These are phyloP conservation scores for Hyaena hyaena DNA, from an alignment of 2,113 vertebrate genomes.

Conservation along the genomic window DNA sequence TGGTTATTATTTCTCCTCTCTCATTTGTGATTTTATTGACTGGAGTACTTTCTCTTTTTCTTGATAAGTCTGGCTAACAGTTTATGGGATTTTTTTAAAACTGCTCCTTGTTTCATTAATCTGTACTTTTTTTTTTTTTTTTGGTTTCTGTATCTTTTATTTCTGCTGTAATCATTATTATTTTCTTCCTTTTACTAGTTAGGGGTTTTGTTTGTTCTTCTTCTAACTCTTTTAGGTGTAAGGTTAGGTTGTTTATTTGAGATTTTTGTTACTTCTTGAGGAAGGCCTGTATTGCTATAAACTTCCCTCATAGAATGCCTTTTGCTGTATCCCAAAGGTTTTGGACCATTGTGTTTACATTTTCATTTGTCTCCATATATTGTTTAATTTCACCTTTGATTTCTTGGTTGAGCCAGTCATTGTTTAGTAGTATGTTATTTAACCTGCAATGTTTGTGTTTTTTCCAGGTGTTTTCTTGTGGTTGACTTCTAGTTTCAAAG, in stretches of 20 bases:
- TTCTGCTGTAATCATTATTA: neutral
- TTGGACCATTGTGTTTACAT: neutral
- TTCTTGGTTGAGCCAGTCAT: neutral
- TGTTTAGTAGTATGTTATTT: neutral
- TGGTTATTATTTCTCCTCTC: neutral
- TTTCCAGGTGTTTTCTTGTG: neutral
- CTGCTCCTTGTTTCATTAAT: neutral
- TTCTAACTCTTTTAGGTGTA: neutral
- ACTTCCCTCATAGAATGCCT: neutral
- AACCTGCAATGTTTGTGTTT: neutral
- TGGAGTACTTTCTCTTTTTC: neutral
- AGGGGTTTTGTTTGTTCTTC: neutral
- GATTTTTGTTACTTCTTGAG: neutral
- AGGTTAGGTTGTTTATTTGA: neutral
- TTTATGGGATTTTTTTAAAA: neutral
- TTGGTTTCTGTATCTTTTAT: neutral
- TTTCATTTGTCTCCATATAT: neutral
- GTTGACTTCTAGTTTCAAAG: neutral
- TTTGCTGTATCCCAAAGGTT: neutral
- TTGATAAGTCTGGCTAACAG: neutral
- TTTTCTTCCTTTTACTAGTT: neutral
- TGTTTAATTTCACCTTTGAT: neutral
- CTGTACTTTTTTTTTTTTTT: neutral
- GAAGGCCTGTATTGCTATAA: neutral
- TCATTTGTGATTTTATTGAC: neutral